Evolutionary conservation across 2,113 vertebrate species (phyloP).

Genomic region (Xiphophorus maculatus): DNA sequence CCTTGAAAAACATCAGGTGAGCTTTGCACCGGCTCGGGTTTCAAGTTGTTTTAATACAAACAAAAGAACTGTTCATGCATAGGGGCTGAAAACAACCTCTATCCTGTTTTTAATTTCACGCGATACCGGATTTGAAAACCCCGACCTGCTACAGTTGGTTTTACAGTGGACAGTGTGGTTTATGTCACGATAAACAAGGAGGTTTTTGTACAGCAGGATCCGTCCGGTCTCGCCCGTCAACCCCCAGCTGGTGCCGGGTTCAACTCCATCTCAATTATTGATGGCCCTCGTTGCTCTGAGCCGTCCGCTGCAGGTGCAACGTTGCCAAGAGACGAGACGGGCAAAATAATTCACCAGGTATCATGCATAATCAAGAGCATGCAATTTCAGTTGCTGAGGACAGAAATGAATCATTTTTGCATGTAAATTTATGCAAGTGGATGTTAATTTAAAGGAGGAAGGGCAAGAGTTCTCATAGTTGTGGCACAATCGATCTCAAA

Average conservation of each 20-base stretch:
- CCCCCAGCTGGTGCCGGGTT: constrained; percentile 68
- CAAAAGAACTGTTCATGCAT: constrained; percentile 32
- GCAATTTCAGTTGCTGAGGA: constrained; percentile 33
- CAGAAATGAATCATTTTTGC: constrained; percentile 36
- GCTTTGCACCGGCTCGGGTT: constrained; percentile 18
- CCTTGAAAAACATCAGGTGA: not conserved
- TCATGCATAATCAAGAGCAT: constrained; percentile 56
- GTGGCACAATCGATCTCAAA: constrained; percentile 40
- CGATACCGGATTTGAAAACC: constrained; percentile 19
- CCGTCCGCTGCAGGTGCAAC: constrained; percentile 62
- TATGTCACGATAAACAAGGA: constrained; percentile 10
- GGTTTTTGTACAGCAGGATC: constrained; percentile 34
- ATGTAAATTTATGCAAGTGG: constrained; percentile 68
- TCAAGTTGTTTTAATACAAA: constrained; percentile 23
- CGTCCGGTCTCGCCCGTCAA: constrained; percentile 24
- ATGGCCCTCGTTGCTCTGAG: constrained; percentile 61
- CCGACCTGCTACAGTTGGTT: constrained; percentile 7
- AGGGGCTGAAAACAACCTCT: constrained; percentile 27
- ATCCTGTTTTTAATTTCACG: constrained; percentile 17
- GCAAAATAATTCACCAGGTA: constrained; percentile 58
- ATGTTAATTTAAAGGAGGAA: constrained; percentile 38
- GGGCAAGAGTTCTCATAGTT: constrained; percentile 1
- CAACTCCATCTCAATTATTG: constrained; percentile 75
- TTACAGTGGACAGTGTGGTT: constrained; percentile 7
- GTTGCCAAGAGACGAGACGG: constrained; percentile 73